These are phyloP conservation scores for Pseudomyrmex gracilis DNA, from an alignment of 1,140 invertebrate genomes.

Conservation along the genomic window DNA sequence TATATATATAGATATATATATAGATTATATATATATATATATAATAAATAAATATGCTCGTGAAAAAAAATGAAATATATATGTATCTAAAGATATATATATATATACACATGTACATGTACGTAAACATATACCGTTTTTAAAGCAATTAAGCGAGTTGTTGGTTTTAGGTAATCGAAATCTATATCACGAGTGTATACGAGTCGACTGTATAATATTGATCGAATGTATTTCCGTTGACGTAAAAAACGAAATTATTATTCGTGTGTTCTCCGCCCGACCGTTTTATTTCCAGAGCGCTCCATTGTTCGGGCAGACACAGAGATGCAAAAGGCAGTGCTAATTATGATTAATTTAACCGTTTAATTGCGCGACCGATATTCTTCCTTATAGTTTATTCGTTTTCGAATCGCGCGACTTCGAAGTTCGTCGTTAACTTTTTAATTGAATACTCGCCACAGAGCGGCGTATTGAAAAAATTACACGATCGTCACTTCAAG, in stretches of 20 bases:
- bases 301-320: slow-evolving; percentile 11
- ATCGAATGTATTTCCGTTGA: slow-evolving; percentile 30
- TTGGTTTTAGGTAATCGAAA: slow-evolving; percentile 42
- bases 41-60: too few species aligned
- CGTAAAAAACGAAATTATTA: background rate
- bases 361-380: slow-evolving; percentile 44
- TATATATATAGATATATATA: slow-evolving; percentile 13
- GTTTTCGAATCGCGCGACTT: slow-evolving; percentile 3
- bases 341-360: slow-evolving; percentile 34
- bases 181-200: slow-evolving; percentile 42
- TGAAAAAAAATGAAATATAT: too few species aligned
- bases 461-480: slow-evolving; percentile 27
- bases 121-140: slow-evolving; percentile 35
- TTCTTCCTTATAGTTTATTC: slow-evolving; percentile 12
- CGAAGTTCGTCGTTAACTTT: slow-evolving; percentile 32
- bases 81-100: background rate
- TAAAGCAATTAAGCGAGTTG: slow-evolving; percentile 31
- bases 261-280: background rate
- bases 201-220: slow-evolving; percentile 33
- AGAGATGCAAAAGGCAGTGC: slow-evolving; percentile 1
- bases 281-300: slow-evolving; percentile 22
- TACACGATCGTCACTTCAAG: slow-evolving; percentile 46
- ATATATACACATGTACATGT: slow-evolving; percentile 2
- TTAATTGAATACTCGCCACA: slow-evolving; percentile 31
- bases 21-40: too few species aligned